phyloP scores from a whole-genome alignment of 2,797 vertebrate genomes.

The Denticeps clupeoides region DNA sequence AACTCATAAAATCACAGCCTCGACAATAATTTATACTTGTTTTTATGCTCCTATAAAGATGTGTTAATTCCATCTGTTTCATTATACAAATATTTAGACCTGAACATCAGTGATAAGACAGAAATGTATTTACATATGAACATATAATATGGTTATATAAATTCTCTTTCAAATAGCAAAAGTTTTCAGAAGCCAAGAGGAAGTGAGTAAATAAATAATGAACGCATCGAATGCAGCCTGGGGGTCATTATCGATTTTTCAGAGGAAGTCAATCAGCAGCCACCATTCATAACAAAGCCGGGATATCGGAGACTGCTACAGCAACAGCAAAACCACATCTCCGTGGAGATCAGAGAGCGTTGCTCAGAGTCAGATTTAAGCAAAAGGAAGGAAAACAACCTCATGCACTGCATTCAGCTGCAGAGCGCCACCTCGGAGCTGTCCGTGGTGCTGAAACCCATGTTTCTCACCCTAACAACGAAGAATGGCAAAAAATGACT shows the following conservation, averaged over 20 bases:
- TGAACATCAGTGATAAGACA: no score
- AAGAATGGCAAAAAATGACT: no score
- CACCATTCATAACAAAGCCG: neutral
- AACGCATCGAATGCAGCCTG: conserved; percentile 25
- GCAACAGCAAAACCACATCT: conserved; percentile 12
- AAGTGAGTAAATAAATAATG: conserved; percentile 12
- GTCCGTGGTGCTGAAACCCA: conserved; percentile 58
- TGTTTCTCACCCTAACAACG: no score
- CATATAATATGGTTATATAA: no score
- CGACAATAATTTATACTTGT: no score
- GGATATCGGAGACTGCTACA: conserved; percentile 8
- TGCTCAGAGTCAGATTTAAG: neutral
- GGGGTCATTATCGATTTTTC: conserved; percentile 28
- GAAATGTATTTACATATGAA: no score
- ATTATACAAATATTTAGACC: no score
- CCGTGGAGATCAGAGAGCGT: neutral
- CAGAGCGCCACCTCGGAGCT: conserved; percentile 30
- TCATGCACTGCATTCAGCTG: no score
- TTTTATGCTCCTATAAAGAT: no score
- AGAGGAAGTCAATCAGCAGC: conserved; percentile 17
- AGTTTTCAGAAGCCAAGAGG: neutral
- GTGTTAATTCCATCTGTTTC: no score
- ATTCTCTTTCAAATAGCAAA: no score
- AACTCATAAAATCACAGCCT: no score
- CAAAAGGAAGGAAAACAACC: neutral